Evolutionary conservation across 2,888 invertebrate genomes (phyloP), one percentile per base, ranked within the genome.

Genomic region (Tribolium freemani): DNA sequence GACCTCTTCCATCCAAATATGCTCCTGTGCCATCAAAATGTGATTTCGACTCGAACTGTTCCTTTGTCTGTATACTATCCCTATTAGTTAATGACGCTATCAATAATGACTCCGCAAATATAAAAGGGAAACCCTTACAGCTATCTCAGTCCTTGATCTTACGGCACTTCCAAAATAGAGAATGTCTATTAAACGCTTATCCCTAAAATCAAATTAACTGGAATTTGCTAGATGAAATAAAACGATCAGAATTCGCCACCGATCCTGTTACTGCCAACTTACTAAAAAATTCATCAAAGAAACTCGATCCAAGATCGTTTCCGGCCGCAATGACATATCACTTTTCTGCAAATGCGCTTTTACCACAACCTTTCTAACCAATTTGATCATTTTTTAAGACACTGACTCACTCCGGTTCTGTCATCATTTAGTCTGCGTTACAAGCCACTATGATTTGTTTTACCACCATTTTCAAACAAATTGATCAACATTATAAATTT

Each of bases 71-170:
- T 13, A 26, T 20, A 16, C 16, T 54, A 11, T 13, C 67, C 46
- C 57, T 67, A 57, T 67, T 67, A 67, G 67, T 67, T 67, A 67
- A 56, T 57, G 67, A 57, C 67, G 46, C 57, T 57, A 67, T 67
- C 67, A 67, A 67, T 67, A 67, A 67, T 67, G 48, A 56, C 67
- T 44, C 57, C 46, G 57, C 67, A 67, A 67, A 67, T 67, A 67
- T 67, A 67, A 67, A 67, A 67, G 67, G 57, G 67, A 57, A 67
- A 57, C 56, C 56, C 67, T 57, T 46, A 20, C 66, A 1, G 46
- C 48, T 67, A 67, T 67, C 67, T 46, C 67, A 48, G 44, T 54
- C 30, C 3, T 44, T 30, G 31, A 67, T 67, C 57, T 31, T 66
- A 53, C 54, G 44, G 56, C 38, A 31, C 16, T 31, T 67, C 48